Conservation (phyloP, 2,797 vertebrate genomes). For the Percopsis omiscomaycus region DNA sequence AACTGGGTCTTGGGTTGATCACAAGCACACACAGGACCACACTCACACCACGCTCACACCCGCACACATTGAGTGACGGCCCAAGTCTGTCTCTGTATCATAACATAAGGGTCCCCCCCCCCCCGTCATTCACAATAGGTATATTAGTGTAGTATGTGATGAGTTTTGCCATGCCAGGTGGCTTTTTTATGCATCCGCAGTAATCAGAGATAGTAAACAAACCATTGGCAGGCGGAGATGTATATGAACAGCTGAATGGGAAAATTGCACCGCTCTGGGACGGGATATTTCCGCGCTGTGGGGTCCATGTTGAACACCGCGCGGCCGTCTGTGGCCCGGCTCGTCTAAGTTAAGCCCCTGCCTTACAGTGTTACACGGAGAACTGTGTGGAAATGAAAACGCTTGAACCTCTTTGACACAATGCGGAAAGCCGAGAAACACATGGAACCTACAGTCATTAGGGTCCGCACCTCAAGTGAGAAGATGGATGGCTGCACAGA, state of each 20-base stretch:
- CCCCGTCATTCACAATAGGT: slow-evolving; percentile 28
- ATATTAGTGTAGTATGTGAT: slow-evolving; percentile 12
- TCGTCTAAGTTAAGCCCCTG: slow-evolving; percentile 39
- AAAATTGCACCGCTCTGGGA: slow-evolving; percentile 30
- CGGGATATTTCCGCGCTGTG: slow-evolving; percentile 20
- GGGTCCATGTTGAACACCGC: slow-evolving; percentile 8
- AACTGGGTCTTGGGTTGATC: neutral
- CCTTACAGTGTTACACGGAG: slow-evolving; percentile 43
- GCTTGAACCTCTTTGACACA: slow-evolving; percentile 66
- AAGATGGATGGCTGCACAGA: slow-evolving; percentile 68
- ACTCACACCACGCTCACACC: neutral
- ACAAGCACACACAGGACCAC: neutral
- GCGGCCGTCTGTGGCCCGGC: slow-evolving; percentile 11
- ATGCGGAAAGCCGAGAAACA: slow-evolving; percentile 62
- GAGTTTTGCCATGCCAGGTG: slow-evolving; percentile 28
- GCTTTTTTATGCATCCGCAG: slow-evolving; percentile 24
- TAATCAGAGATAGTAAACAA: slow-evolving; percentile 35
- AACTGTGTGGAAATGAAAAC: slow-evolving; percentile 67
- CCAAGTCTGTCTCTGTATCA: neutral
- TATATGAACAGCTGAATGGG: slow-evolving; percentile 38
- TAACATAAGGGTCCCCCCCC: neutral
- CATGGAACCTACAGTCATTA: slow-evolving; percentile 62
- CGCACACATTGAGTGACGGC: neutral
- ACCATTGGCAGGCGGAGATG: slow-evolving; percentile 8
- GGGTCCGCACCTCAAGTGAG: slow-evolving; percentile 53